Evolutionary conservation across 1,140 invertebrate genomes (phyloP).

Genomic region (Acyrthosiphon pisum): DNA sequence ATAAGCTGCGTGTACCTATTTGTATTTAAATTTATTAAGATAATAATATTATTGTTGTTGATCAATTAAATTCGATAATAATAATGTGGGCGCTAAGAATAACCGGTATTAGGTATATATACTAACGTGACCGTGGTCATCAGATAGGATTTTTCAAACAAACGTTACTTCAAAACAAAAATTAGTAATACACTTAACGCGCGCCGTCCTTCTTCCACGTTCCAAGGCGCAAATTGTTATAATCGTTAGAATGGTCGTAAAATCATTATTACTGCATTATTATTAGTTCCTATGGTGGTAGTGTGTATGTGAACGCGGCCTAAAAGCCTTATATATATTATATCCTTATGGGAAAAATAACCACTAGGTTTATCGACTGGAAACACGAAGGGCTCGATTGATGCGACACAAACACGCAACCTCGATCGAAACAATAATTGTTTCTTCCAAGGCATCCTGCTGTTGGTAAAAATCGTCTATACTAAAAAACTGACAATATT

Average conservation of each 20-base stretch:
- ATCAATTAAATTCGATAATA: background rate
- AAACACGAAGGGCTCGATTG: conserved; percentile 52
- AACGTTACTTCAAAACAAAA: background rate
- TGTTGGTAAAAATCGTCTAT: background rate
- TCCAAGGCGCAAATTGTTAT: conserved; percentile 39
- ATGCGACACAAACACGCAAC: conserved; percentile 44
- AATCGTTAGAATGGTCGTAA: conserved; percentile 45
- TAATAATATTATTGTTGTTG: background rate
- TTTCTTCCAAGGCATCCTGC: conserved; percentile 30
- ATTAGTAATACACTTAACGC: conserved; percentile 11
- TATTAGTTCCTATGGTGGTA: conserved; percentile 6
- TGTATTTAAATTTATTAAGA: background rate
- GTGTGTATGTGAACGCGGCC: conserved; percentile 24
- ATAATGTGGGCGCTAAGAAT: background rate
- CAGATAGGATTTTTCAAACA: background rate
- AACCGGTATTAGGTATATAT: background rate
- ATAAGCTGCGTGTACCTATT: background rate
- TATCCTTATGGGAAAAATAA: conserved; percentile 51
- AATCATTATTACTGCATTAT: conserved; percentile 45
- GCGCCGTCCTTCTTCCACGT: background rate
- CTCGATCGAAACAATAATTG: conserved; percentile 49
- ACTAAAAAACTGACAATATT: background rate
- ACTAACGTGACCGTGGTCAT: background rate
- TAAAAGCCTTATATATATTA: background rate
- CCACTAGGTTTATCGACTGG: conserved; percentile 45